phyloP scores from a whole-genome alignment of 2,797 vertebrate genomes.

The Trematomus bernacchii region DNA sequence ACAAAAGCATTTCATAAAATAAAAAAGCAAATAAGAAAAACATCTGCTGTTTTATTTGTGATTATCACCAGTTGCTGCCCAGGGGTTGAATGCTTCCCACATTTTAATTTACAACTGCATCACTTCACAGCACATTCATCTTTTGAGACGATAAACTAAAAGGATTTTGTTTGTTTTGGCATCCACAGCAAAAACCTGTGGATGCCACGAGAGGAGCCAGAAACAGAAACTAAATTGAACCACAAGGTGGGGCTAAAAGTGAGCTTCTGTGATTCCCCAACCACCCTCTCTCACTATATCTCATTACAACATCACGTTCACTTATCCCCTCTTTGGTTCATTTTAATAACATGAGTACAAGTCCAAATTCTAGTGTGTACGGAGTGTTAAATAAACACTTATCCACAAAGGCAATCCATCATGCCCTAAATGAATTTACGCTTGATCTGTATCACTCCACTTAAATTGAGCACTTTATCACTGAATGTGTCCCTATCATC shows the following conservation, averaged over 20 bases:
- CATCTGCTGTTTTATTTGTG: neutral
- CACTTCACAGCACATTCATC: constrained; percentile 1
- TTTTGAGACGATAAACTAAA: neutral
- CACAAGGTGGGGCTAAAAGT: constrained; percentile 76
- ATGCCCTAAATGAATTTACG: constrained; percentile 27
- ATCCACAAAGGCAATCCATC: constrained; percentile 11
- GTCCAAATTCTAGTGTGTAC: neutral
- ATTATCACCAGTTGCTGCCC: neutral
- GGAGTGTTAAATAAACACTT: constrained; percentile 13
- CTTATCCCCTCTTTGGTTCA: neutral
- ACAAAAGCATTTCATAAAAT: neutral
- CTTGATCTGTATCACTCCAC: constrained; percentile 44
- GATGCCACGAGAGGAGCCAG: constrained; percentile 35
- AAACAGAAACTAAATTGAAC: constrained; percentile 25
- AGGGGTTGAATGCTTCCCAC: neutral
- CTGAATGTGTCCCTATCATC: constrained; percentile 2
- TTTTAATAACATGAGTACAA: neutral
- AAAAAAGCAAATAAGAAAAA: neutral
- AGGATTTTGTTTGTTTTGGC: neutral
- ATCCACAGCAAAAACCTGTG: constrained; percentile 39
- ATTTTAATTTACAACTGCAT: neutral
- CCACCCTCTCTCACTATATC: constrained; percentile 4
- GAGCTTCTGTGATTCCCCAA: neutral
- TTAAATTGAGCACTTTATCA: constrained; percentile 49
- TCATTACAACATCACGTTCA: constrained; percentile 13